Conservation (phyloP, 2,113 vertebrate genomes). For the Cryptomyrus ogoouensis region DNA sequence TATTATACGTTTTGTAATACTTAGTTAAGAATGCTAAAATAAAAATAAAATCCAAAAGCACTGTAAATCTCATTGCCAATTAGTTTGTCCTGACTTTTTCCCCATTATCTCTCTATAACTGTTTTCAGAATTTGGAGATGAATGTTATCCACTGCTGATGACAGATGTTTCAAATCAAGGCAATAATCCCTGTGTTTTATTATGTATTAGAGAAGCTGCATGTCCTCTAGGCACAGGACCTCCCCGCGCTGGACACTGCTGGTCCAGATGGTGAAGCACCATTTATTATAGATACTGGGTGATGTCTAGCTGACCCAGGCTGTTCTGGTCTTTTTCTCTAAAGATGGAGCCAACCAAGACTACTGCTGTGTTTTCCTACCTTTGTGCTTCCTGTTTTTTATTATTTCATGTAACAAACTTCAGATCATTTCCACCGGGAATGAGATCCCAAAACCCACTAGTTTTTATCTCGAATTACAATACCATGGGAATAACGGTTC, state of each 20-base stretch:
- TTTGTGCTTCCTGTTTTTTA: neutral
- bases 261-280: conserved; percentile 2
- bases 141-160: neutral
- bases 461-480: neutral
- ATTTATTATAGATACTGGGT: conserved; percentile 1
- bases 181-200: neutral
- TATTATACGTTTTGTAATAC: conserved; percentile 32
- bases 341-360: neutral
- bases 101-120: neutral
- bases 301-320: neutral
- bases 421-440: neutral
- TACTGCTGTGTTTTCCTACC: neutral
- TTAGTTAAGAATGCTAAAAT: conserved; percentile 23
- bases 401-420: neutral
- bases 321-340: neutral
- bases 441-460: neutral
- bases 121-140: conserved; percentile 30
- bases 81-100: conserved; percentile 18
- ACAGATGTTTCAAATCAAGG: neutral
- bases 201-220: neutral
- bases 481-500: neutral
- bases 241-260: neutral
- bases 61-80: conserved; percentile 48
- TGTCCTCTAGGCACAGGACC: neutral
- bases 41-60: conserved; percentile 29